Evolutionary conservation across 37 sponge, comb jelly and placozoan genomes (phyloP), one percentile per base, ranked within the genome.

Genomic region (Spongia lamella): DNA sequence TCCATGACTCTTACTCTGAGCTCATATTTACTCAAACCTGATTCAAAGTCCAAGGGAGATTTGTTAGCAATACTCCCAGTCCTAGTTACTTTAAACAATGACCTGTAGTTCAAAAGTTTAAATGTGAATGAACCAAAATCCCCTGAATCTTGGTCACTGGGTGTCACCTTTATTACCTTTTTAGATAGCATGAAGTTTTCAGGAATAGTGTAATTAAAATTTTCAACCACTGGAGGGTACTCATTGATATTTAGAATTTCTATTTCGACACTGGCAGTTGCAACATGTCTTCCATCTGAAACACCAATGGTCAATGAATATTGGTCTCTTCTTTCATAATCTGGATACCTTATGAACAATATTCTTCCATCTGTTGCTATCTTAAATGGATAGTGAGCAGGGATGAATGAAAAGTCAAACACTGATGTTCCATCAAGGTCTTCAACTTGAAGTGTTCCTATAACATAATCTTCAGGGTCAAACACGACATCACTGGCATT

Each of bases 171-270:
- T 30, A 78, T 36, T 0, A 79, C 54, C 2, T 81, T 75, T 24
- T 57, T 61, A 5, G 37, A 47, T 33, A 81, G 67, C 6, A 80
- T 36, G 19, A 38, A 5, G 34, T 80, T 80, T 49, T 86, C 87
- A 17, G 24, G 2, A 6, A 86, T 75, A 60, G 35, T 39, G 0
- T n/a, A 70, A 37, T 61, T 43, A 31, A 35, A 51, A 27, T 73
- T 75, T 16, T 67, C 59, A 2, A 54, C 17, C 17, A 22, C 59
- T 20, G 87, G 87, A 20, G 59, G 56, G 57, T 54, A 68, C 39
- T 86, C 87, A 26, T 86, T 86, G 30, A 80, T 75, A 68, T 86
- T 86, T 33, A 79, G 13, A 53, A 86, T 30, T 60, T 72, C 53
- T 6, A 86, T 30, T 3, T 56, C 59, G 6, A 86, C 58, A 34